Conservation (phyloP, 2,888 invertebrate species). For the Thysanoteuthis rhombus region DNA sequence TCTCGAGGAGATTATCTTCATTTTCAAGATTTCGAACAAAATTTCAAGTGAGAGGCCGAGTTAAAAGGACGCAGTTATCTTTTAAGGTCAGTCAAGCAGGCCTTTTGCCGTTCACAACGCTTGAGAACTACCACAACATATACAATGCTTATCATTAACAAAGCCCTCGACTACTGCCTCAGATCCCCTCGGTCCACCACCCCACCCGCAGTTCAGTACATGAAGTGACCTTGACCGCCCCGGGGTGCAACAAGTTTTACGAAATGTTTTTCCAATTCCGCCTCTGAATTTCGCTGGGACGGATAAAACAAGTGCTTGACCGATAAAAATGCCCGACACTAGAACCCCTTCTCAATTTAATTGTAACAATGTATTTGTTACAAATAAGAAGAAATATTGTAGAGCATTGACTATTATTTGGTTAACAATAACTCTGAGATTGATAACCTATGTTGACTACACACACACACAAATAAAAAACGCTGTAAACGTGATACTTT, state of each 20-base stretch:
- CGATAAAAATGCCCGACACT: no score
- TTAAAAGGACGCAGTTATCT: background rate
- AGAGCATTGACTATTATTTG: no score
- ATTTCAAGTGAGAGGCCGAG: background rate
- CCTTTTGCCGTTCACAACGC: background rate
- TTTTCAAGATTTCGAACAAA: background rate
- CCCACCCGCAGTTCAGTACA: background rate
- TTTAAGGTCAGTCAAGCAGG: slow-evolving; percentile 12
- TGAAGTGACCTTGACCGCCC: background rate
- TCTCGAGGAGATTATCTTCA: background rate
- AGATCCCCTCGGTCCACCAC: background rate
- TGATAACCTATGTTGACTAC: no score
- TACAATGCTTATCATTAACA: background rate
- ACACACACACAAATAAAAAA: no score
- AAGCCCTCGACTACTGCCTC: background rate
- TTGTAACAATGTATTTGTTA: no score
- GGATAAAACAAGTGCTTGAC: no score
- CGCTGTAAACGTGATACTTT: no score
- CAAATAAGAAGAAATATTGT: no score
- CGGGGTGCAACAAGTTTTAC: background rate
- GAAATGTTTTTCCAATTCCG: background rate
- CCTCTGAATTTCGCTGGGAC: background rate
- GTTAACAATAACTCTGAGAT: no score
- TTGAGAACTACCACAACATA: background rate
- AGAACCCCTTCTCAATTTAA: no score